Percentiles rank a stretch among this genome's conserved stretches.
Evolutionary conservation across 2,113 vertebrate genomes (phyloP).

Genomic region (Noturus placidus): DNA sequence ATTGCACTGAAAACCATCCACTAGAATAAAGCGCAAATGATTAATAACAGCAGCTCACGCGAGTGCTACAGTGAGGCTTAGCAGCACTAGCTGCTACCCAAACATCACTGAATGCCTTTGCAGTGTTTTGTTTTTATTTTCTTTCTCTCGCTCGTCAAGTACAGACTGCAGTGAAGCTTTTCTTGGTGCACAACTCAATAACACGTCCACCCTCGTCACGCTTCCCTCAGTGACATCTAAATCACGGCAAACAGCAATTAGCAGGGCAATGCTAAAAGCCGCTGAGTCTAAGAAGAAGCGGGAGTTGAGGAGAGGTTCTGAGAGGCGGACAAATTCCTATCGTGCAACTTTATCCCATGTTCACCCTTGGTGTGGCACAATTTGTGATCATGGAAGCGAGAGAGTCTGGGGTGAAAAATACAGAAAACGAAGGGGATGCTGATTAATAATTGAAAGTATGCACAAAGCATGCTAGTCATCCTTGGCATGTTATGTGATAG

Average conservation of each 20-base stretch:
- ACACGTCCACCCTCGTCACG: slow-evolving; percentile 68
- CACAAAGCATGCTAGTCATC: not conserved
- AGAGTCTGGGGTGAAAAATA: too few relatives aligned
- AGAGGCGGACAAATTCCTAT: not conserved
- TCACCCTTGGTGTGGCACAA: not conserved
- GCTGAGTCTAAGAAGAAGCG: slow-evolving; percentile 55
- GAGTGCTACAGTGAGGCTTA: not conserved
- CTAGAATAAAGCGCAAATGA: slow-evolving; percentile 10
- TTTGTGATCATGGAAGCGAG: not conserved
- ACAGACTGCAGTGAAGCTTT: slow-evolving; percentile 38
- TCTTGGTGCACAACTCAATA: slow-evolving; percentile 68
- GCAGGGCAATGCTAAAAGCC: slow-evolving; percentile 54
- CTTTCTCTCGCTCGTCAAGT: not conserved
- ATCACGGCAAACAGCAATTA: slow-evolving; percentile 72
- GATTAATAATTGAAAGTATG: not conserved
- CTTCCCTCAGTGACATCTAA: slow-evolving; percentile 72
- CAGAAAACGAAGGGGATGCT: not conserved
- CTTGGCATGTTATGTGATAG: not conserved
- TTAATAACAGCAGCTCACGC: slow-evolving; percentile 14
- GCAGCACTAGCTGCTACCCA: slow-evolving; percentile 1
- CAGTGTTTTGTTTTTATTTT: not conserved
- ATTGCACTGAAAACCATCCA: slow-evolving; percentile 14
- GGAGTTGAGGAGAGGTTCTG: slow-evolving; percentile 31
- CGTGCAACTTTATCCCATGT: not conserved
- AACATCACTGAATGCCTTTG: slow-evolving; percentile 10